Evolutionary conservation across 2,888 invertebrate genomes (phyloP).

Genomic region (Bellardia pandia): DNA sequence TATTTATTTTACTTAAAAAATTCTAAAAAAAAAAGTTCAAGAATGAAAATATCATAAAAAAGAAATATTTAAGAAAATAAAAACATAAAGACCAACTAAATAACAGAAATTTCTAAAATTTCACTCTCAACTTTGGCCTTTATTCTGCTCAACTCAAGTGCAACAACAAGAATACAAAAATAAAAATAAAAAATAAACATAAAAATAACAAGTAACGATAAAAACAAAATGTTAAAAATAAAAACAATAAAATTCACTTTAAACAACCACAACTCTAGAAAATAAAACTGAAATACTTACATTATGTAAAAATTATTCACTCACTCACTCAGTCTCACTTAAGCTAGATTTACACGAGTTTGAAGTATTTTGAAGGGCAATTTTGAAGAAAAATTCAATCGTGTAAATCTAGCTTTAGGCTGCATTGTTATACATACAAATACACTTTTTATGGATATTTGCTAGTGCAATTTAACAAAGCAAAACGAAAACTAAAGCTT

Average conservation of each 20-base stretch:
- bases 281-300: background rate
- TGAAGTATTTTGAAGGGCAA: too few relatives aligned
- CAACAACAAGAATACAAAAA: background rate
- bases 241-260: slow-evolving; percentile 56
- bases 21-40: slow-evolving; percentile 19
- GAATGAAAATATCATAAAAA: slow-evolving; percentile 30
- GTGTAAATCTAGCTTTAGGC: too few relatives aligned
- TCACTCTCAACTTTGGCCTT: background rate
- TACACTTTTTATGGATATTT: too few relatives aligned
- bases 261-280: background rate
- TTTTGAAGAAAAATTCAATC: too few relatives aligned
- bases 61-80: slow-evolving; percentile 14
- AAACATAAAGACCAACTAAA: slow-evolving; percentile 35
- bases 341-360: too few relatives aligned
- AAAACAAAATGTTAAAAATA: slow-evolving; percentile 16
- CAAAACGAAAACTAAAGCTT: too few relatives aligned
- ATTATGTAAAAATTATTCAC: background rate
- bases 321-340: background rate
- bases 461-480: too few relatives aligned
- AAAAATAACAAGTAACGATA: slow-evolving; percentile 35
- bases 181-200: slow-evolving; percentile 1
- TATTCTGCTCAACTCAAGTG: slow-evolving; percentile 22
- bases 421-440: too few relatives aligned
- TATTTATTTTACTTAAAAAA: slow-evolving; percentile 38
- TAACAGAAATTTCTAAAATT: slow-evolving; percentile 34